These are phyloP conservation scores for Drosophila pseudoananassae DNA, from an alignment of 1,140 invertebrate genomes.

Conservation along the genomic window DNA sequence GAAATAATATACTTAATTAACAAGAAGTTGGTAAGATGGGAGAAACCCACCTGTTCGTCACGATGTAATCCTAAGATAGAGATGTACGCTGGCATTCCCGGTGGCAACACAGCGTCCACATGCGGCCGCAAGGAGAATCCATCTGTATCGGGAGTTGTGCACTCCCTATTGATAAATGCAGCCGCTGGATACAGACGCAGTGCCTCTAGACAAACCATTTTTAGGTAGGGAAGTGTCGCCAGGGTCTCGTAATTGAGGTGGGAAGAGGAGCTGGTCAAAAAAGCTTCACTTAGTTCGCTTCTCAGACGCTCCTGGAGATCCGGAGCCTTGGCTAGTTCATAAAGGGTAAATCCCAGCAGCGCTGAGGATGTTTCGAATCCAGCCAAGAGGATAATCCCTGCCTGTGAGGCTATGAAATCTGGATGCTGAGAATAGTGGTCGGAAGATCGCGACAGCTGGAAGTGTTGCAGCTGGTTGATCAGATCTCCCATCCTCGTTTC, in stretches of 20 bases:
- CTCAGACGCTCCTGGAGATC: slow-evolving; percentile 85
- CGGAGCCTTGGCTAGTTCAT: slow-evolving; percentile 86
- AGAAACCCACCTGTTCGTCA: slow-evolving; percentile 77
- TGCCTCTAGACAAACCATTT: slow-evolving; percentile 85
- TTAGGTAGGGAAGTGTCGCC: slow-evolving; percentile 83
- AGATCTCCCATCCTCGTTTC: slow-evolving; percentile 74
- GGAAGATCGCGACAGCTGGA: slow-evolving; percentile 46
- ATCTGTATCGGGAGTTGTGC: slow-evolving; percentile 40
- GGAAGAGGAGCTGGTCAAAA: slow-evolving; percentile 51
- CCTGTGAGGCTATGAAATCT: slow-evolving; percentile 87
- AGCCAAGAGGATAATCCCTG: slow-evolving; percentile 86
- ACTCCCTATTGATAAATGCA: slow-evolving; percentile 85
- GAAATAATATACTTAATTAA: not conserved
- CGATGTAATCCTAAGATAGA: slow-evolving; percentile 75
- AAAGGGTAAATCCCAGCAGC: slow-evolving; percentile 85
- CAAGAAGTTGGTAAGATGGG: not conserved
- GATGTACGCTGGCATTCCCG: slow-evolving; percentile 72
- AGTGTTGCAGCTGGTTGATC: slow-evolving; percentile 85
- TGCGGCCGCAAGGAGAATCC: slow-evolving; percentile 52
- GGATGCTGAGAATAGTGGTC: slow-evolving; percentile 83
- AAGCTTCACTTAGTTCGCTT: slow-evolving; percentile 84
- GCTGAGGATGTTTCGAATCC: slow-evolving; percentile 88
- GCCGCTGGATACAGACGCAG: slow-evolving; percentile 87
- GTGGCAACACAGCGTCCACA: slow-evolving; percentile 69
- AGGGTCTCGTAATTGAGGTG: slow-evolving; percentile 82